Conservation (phyloP, 2,113 vertebrate genomes). For the Muscicapa adusta region DNA sequence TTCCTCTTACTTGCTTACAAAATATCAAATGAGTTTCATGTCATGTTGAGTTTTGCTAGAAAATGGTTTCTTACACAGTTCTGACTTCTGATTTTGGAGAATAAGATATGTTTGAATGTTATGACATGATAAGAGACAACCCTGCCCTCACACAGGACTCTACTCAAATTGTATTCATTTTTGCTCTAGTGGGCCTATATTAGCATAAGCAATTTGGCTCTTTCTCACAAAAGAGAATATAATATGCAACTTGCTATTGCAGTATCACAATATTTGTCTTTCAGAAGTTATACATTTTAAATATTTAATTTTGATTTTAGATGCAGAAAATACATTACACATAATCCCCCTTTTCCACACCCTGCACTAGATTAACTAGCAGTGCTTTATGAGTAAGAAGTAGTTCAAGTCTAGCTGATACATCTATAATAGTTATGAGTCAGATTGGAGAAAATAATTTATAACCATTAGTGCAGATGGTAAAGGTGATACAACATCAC, state of each 20-base stretch:
- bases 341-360: accelerated
- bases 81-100: not conserved
- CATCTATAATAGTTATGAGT: not conserved
- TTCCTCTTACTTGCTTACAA: not conserved
- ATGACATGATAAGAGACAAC: not conserved
- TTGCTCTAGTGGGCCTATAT: not conserved
- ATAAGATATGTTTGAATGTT: not conserved
- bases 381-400: not conserved
- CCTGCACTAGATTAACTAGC: not conserved
- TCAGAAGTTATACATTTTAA: not conserved
- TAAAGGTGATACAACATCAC: not conserved
- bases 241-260: not conserved
- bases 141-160: not conserved
- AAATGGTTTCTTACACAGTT: not conserved
- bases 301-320: not conserved
- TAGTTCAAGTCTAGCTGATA: not conserved
- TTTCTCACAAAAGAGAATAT: not conserved
- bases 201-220: not conserved
- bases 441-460: not conserved
- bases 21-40: not conserved
- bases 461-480: not conserved
- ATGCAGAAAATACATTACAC: not conserved
- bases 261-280: not conserved
- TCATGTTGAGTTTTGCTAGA: not conserved
- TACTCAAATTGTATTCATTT: not conserved